Base-by-base conservation (phyloP, 2,113 vertebrate genomes). In the Excalfactoria chinensis region DNA sequence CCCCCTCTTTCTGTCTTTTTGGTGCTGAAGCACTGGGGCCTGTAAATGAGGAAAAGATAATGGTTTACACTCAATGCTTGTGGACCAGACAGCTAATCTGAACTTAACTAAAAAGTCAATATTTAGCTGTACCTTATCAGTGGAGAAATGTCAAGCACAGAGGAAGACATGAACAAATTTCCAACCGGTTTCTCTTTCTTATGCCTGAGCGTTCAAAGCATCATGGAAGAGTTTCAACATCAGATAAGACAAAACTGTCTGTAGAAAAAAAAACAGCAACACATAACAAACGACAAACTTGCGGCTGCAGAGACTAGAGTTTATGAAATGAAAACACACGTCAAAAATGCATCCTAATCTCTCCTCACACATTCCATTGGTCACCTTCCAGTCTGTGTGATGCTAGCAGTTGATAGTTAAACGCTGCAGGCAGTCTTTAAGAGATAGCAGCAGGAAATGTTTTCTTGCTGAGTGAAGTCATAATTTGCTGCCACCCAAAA, bases 61-160 rank as follows among this genome's bases (percentile, higher is more conserved):
- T 96, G 86, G 69, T 92, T 97, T 93, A 81, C 82, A 93, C 88
- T 97, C 90, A 89, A 68, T 97, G 83, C 55, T 86, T 30, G 46
- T 11, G 43, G 95, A 96, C 82, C 69, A 97, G 94, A 95, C 77
- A 93, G 91, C 79, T 97, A 97, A 96, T 97, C 96, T 62, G 63
- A 98, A 97, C 73, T 97, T 97, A 95, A 97, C 96, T 95, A 94
- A 96, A 97, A 98, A 98, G 96, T 97, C 96, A 97, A 87, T 97
- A 97, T 97, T 98, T 97, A 97, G 90, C 94, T 95, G 43, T 67
- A 95, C 78, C 80, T 97, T 98, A 97, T 98, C 97, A 96, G 93
- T 75, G 82, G 86, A 90, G 95, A 98, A 98, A 98, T 98, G 97
- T 97, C 97, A 97, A 97, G 88, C 84, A 48, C 74, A 96, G 96